Evolutionary conservation across 2,797 vertebrate genomes (phyloP).

Genomic region (Pipistrellus pipistrellus): DNA sequence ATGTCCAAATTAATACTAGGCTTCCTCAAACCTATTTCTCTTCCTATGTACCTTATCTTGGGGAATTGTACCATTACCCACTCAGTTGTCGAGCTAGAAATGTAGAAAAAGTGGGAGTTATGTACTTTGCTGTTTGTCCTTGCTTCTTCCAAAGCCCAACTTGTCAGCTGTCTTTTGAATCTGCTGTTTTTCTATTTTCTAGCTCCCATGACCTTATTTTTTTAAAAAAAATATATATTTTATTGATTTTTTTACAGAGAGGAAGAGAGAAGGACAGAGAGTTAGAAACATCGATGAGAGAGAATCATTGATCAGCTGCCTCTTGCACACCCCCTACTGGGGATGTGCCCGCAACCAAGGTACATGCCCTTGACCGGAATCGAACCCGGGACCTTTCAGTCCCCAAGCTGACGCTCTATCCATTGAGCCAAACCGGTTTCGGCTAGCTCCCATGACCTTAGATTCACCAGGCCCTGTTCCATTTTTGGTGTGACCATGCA

Average conservation of each 20-base stretch:
- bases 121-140: slow-evolving; percentile 41
- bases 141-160: neutral
- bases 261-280: no score
- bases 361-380: no score
- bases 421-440: no score
- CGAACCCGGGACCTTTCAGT: no score
- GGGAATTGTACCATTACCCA: neutral
- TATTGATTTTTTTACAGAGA: no score
- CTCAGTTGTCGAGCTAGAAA: slow-evolving; percentile 48
- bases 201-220: neutral
- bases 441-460: neutral
- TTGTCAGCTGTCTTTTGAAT: neutral
- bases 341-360: no score
- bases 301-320: no score
- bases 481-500: neutral
- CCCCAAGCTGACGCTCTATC: no score
- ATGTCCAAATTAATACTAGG: neutral
- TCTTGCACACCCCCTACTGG: no score
- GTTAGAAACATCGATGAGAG: no score
- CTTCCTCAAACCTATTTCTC: slow-evolving; percentile 1
- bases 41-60: neutral
- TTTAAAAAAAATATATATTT: no score
- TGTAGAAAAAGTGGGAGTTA: neutral
- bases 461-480: neutral
- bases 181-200: neutral